Base-by-base conservation (phyloP, 2,113 vertebrate genomes). In the Indri indri region DNA sequence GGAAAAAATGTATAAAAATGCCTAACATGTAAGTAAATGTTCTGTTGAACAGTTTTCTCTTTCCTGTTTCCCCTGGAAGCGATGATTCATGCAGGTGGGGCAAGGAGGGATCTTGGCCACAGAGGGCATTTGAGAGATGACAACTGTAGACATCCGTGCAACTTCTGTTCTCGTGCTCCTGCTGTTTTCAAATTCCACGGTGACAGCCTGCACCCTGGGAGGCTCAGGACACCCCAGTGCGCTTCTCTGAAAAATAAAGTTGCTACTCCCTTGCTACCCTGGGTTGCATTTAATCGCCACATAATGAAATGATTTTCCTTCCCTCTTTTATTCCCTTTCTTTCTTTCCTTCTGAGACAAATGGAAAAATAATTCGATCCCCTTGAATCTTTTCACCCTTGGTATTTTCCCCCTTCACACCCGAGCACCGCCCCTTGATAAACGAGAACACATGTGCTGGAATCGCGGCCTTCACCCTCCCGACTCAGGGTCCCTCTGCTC, bases 401-500 rank as follows among this genome's bases (percentile, higher is more conserved):
- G 97, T 98, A 97, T 98, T 85, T 93, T 96, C 95, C 86, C 94
- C 89, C 93, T 98, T 98, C 94, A 94, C 94, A 97, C 77, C 79
- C 73, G 6, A 98, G 95, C 91, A 68, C 97, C 93, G 40, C 97
- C 97, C 94, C 94, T 95, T 30, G 97, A 94, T 98, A 98, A 98
- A 95, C 88, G 98, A 97, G 98, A 98, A 98, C 98, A 99, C 97
- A 98, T 99, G 98, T 98, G 98, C 91, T 94, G 98, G 97, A 95
- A 97, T 97, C 88, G 2, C 52, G 14, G 84, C 96, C 95, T 93
- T 98, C 95, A 92, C 98, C 96, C 88, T 91, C 95, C 47, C 87
- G 94, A 96, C 97, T 97, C 74, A 0, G 0, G 91, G 66, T 96
- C 90, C 95, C 73, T 94, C 83, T 91, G 94, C 93, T 96, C 96